A percentile compares a stretch with the other conserved stretches of the same genome.
phyloP scores from a whole-genome alignment of 2,888 invertebrate genomes.

The Tenthredo amoena region DNA sequence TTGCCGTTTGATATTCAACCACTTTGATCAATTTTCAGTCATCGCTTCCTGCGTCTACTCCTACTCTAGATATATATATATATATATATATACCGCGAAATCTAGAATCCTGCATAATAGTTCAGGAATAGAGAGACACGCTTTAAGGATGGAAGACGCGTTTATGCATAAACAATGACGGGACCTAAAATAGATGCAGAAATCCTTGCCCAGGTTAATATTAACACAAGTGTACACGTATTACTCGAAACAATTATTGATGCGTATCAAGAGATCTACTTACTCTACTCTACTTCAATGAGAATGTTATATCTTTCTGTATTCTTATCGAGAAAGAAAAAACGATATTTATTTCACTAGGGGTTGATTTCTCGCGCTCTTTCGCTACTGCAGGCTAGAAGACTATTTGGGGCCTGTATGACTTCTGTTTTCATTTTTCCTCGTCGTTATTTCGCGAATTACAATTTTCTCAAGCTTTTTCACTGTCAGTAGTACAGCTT shows the following conservation, averaged over 20 bases:
- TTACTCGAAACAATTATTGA: background rate
- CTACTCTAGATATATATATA: background rate
- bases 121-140: background rate
- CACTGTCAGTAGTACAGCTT: too few relatives aligned
- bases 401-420: too few relatives aligned
- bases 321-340: too few relatives aligned
- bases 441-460: too few relatives aligned
- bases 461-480: too few relatives aligned
- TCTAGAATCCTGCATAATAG: background rate
- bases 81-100: background rate
- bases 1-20: constrained; percentile 27
- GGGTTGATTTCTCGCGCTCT: too few relatives aligned
- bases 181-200: background rate
- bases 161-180: constrained; percentile 7
- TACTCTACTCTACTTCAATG: too few relatives aligned
- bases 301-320: too few relatives aligned
- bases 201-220: background rate
- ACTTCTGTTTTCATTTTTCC: too few relatives aligned
- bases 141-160: background rate
- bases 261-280: too few relatives aligned
- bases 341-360: too few relatives aligned
- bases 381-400: too few relatives aligned
- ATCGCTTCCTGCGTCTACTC: background rate
- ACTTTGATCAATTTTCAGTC: constrained; percentile 40
- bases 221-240: background rate